Conservation (phyloP, 2,888 invertebrate species). For the Macrophya annulata region DNA sequence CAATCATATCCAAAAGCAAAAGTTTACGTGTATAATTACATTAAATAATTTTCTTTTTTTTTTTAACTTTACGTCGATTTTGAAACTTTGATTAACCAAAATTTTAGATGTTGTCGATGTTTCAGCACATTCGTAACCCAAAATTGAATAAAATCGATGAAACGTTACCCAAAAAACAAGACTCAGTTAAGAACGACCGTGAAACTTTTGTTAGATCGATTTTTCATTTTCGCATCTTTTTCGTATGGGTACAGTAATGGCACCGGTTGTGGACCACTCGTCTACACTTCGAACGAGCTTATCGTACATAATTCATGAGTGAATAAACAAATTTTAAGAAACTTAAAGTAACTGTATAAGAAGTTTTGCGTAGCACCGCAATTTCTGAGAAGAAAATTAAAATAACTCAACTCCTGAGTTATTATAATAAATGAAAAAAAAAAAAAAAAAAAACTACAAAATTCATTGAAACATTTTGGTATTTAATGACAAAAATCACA, state of each 20-base stretch:
- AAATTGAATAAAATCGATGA: neutral
- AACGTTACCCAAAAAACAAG: neutral
- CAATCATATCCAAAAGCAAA: no score
- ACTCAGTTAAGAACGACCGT: neutral
- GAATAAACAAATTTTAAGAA: neutral
- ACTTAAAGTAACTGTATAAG: neutral
- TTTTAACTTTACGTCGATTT: neutral
- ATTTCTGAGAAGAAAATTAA: neutral
- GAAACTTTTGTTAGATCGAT: neutral
- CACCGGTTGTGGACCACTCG: constrained; percentile 10
- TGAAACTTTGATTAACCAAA: neutral
- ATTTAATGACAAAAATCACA: no score
- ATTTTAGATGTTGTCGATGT: neutral
- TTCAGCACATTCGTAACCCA: neutral
- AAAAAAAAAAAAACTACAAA: neutral
- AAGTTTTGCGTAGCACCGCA: neutral
- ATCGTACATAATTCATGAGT: neutral
- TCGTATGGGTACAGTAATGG: neutral
- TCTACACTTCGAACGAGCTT: neutral
- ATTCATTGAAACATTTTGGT: neutral
- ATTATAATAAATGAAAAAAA: neutral
- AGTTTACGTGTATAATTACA: neutral
- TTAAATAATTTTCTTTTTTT: neutral
- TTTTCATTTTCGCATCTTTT: neutral
- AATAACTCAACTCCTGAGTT: neutral